A percentile compares a stretch with the other conserved stretches of the same genome.
These are phyloP conservation scores for Cavia aperea DNA, from an alignment of 2,113 vertebrate species.

Conservation along the genomic window DNA sequence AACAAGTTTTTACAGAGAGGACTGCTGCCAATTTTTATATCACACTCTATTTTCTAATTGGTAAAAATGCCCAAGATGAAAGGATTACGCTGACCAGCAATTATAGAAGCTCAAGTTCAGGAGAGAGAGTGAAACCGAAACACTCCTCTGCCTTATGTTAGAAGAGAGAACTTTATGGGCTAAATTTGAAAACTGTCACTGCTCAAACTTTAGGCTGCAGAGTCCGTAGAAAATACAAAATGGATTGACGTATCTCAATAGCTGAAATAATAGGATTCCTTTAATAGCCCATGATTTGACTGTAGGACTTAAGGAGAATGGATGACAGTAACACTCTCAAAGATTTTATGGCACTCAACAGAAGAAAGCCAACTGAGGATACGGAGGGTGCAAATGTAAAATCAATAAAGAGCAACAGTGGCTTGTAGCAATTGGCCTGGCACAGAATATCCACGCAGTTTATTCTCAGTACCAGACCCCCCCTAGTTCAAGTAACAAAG, in stretches of 20 bases:
- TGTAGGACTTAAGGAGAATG: background rate
- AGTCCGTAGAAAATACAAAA: background rate
- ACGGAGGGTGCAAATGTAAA: background rate
- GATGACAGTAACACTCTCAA: background rate
- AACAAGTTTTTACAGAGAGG: background rate
- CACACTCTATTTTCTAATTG: slow-evolving; percentile 41
- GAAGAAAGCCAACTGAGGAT: background rate
- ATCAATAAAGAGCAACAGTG: background rate
- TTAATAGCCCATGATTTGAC: background rate
- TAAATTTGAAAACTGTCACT: background rate
- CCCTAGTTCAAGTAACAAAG: background rate
- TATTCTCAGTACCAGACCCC: background rate
- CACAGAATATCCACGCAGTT: background rate
- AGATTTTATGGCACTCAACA: background rate
- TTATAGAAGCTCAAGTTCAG: slow-evolving; percentile 16
- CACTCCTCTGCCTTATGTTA: background rate
- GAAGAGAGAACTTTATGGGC: background rate
- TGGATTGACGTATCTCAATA: background rate
- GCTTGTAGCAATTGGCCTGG: background rate
- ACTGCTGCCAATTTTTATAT: slow-evolving; percentile 37
- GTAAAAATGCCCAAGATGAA: background rate
- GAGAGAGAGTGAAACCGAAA: background rate
- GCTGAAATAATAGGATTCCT: background rate
- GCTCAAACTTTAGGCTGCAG: slow-evolving; percentile 8
- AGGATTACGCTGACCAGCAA: background rate